Conservation (phyloP, 2,888 invertebrate genomes). For the Caenorhabditis sulstoni region DNA sequence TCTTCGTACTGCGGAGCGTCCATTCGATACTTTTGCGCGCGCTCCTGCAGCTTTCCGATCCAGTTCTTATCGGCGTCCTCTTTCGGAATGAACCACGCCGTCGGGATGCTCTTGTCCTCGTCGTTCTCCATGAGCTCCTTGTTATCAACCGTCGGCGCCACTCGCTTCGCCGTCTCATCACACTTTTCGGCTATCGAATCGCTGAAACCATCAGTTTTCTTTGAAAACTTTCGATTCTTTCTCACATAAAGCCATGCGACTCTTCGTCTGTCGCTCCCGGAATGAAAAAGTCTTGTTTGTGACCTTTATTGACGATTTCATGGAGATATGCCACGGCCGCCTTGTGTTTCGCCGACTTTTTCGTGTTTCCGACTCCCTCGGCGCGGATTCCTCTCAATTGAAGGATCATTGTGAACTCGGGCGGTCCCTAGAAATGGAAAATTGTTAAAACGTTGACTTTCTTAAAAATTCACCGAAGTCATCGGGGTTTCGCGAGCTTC, state of each 20-base stretch:
- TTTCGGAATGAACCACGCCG: not conserved
- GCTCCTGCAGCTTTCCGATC: constrained; percentile 35
- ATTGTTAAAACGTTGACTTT: not conserved
- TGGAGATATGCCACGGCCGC: constrained; percentile 54
- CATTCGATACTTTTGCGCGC: constrained; percentile 85
- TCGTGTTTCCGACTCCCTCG: constrained; percentile 35
- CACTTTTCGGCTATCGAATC: constrained; percentile 88
- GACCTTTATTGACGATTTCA: constrained; percentile 39
- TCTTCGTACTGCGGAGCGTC: constrained; percentile 92
- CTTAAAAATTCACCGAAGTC: not conserved
- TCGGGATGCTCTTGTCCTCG: not conserved
- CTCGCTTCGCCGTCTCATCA: constrained; percentile 11
- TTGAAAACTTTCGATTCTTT: not conserved
- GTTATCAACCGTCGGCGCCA: not conserved
- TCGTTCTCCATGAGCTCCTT: not conserved
- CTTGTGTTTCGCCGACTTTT: constrained; percentile 64
- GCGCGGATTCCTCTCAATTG: constrained; percentile 22
- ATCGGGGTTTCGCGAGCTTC: not conserved
- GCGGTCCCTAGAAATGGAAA: constrained; percentile 1
- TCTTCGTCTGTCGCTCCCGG: constrained; percentile 60
- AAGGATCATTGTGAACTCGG: constrained; percentile 43
- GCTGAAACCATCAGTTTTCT: constrained; percentile 13
- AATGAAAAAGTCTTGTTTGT: constrained; percentile 57
- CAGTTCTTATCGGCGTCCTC: constrained; percentile 18
- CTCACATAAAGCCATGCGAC: constrained; percentile 60